phyloP scores from a whole-genome alignment of 1,140 invertebrate genomes.

The Heliothis virescens region DNA sequence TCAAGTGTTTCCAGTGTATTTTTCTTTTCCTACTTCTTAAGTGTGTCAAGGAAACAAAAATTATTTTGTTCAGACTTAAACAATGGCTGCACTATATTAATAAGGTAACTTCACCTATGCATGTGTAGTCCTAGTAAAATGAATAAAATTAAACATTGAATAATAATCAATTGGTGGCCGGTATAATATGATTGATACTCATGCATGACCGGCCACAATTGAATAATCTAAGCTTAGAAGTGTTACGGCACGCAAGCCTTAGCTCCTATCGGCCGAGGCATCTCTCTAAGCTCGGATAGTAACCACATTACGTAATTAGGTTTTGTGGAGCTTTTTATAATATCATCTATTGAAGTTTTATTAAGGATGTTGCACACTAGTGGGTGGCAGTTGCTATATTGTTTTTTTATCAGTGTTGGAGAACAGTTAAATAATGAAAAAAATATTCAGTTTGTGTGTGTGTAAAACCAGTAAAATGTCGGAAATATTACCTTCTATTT shows the following conservation, averaged over 20 bases:
- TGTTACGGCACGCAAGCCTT: constrained; percentile 33
- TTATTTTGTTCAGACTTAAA: background rate
- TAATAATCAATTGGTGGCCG: constrained; percentile 37
- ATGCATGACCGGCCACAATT: constrained; percentile 39
- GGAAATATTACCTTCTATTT: too few species aligned
- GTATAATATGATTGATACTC: constrained; percentile 46
- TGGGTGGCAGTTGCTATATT: background rate
- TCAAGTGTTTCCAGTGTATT: background rate
- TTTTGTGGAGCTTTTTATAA: constrained; percentile 52
- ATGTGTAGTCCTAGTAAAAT: background rate
- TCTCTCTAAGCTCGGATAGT: constrained; percentile 39
- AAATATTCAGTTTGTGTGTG: too few species aligned
- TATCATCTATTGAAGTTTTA: constrained; percentile 37
- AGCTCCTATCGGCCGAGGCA: constrained; percentile 14
- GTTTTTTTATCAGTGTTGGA: too few species aligned
- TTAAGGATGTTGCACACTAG: constrained; percentile 9
- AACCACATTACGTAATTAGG: constrained; percentile 52
- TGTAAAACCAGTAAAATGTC: too few species aligned
- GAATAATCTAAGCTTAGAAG: constrained; percentile 44
- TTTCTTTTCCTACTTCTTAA: background rate
- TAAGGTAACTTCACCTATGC: background rate
- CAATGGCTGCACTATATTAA: background rate
- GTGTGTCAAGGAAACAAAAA: constrained; percentile 1
- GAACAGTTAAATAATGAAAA: background rate
- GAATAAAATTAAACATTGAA: constrained; percentile 13